Conservation (phyloP, 2,113 vertebrate species). For the Mungos mungo region DNA sequence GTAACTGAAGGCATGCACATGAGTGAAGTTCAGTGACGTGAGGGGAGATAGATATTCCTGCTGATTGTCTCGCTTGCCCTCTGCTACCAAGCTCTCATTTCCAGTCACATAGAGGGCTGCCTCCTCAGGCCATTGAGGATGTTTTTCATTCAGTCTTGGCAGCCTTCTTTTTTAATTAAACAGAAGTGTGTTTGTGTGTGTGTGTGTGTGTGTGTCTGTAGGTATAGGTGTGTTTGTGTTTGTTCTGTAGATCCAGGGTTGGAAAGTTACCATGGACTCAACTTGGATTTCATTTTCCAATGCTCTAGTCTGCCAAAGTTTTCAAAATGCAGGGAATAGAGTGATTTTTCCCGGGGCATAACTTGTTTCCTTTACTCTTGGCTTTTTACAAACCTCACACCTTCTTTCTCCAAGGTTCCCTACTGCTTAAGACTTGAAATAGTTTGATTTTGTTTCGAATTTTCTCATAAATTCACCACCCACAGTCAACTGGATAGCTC, state of each 20-base stretch:
- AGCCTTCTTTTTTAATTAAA: neutral
- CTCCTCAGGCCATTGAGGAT: neutral
- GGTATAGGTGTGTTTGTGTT: neutral
- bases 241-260: neutral
- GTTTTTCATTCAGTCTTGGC: neutral
- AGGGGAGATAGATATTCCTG: neutral
- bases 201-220: no score
- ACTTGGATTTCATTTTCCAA: constrained; percentile 38
- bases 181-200: neutral
- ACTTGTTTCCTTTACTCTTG: constrained; percentile 72
- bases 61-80: neutral
- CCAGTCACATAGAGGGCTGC: neutral
- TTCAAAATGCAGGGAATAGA: neutral
- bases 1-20: neutral
- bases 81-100: neutral
- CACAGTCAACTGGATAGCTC: constrained; percentile 53
- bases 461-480: constrained; percentile 62
- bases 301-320: neutral
- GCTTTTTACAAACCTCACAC: constrained; percentile 64
- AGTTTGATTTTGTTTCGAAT: constrained; percentile 66
- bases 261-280: neutral
- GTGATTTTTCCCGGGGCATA: constrained; percentile 61
- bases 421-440: constrained; percentile 54
- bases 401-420: constrained; percentile 58
- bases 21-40: neutral